These are phyloP conservation scores for Chromoteleia sp. DNA, from an alignment of 2,888 invertebrate genomes.

Conservation along the genomic window DNA sequence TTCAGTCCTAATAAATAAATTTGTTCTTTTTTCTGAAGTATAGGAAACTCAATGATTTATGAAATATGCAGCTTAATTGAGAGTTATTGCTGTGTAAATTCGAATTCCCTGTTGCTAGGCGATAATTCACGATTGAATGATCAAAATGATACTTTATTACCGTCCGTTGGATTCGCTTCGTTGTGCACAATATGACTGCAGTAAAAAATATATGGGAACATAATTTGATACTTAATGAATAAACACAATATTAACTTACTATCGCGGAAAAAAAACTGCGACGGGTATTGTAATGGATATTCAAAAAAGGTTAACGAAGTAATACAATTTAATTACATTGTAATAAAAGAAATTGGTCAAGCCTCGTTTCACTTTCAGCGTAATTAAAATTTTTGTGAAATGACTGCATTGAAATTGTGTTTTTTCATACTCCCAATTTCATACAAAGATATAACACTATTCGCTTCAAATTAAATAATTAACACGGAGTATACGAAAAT, in stretches of 20 bases:
- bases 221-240: constrained; percentile 67
- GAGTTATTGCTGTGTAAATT: constrained; percentile 69
- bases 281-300: neutral
- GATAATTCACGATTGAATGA: constrained; percentile 70
- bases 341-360: constrained; percentile 32
- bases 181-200: constrained; percentile 60
- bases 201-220: constrained; percentile 51
- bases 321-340: constrained; percentile 36
- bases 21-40: constrained; percentile 31
- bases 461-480: too few relatives aligned
- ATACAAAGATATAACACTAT: too few relatives aligned
- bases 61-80: constrained; percentile 68
- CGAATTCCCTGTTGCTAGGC: constrained; percentile 67
- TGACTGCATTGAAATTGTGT: neutral
- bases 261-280: constrained; percentile 9
- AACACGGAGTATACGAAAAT: too few relatives aligned
- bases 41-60: constrained; percentile 63
- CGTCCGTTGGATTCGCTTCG: constrained; percentile 67
- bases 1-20: constrained; percentile 42
- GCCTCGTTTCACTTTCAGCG: constrained; percentile 19
- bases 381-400: constrained; percentile 28
- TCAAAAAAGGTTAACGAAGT: constrained; percentile 31
- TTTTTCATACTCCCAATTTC: neutral
- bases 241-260: constrained; percentile 52
- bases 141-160: constrained; percentile 70